Percentiles rank a stretch among this genome's conserved stretches.
phyloP scores from a whole-genome alignment of 2,113 vertebrate genomes.

The Ceyx melanurus region DNA sequence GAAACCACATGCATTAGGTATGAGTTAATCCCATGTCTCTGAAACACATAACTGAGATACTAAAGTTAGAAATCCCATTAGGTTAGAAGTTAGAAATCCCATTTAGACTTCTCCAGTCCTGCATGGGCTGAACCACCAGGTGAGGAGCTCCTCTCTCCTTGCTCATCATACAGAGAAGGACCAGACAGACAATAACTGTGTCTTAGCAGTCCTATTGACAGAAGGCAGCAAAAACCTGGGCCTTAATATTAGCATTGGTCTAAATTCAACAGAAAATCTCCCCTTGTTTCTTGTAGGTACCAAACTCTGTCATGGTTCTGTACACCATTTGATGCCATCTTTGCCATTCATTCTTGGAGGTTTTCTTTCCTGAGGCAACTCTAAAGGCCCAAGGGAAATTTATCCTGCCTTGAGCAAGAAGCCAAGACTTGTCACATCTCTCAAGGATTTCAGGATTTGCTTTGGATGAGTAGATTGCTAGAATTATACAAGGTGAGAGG shows the following conservation, averaged over 20 bases:
- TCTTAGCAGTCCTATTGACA: rapidly evolving
- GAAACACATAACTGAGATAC: neutral
- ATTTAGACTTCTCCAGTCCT: neutral
- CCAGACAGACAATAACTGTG: neutral
- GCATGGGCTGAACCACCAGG: neutral
- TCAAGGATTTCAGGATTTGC: neutral
- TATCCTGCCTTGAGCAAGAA: neutral
- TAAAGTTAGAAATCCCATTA: neutral
- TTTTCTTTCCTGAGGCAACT: neutral
- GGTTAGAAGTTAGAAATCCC: neutral
- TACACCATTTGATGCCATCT: neutral
- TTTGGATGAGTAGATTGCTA: neutral
- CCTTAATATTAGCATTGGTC: neutral
- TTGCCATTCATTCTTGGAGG: neutral
- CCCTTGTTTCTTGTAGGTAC: neutral
- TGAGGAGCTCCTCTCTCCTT: neutral
- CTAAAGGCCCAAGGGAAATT: neutral
- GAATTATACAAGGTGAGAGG: neutral
- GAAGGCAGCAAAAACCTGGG: neutral
- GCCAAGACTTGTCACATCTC: neutral
- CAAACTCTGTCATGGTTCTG: neutral
- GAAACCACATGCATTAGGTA: neutral
- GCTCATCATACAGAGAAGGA: neutral
- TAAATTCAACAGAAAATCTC: neutral
- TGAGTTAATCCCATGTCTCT: neutral